A percentile compares a stretch with the other conserved stretches of the same genome.
phyloP scores from a whole-genome alignment of 2,888 invertebrate genomes.

The Glaucopsyche alexis region DNA sequence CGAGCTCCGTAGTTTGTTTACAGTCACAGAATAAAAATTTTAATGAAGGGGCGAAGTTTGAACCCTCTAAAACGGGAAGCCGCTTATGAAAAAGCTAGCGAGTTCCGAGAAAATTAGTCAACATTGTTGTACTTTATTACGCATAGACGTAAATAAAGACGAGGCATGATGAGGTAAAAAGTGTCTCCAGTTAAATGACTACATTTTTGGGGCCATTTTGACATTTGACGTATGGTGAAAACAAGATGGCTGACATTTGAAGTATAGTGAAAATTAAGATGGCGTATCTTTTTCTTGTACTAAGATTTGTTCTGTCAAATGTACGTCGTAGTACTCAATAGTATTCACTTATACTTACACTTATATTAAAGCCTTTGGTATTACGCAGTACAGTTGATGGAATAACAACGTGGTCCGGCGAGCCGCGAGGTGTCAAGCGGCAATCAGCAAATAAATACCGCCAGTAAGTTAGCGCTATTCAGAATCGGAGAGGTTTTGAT shows the following conservation, averaged over 20 bases:
- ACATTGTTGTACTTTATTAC: slow-evolving; percentile 65
- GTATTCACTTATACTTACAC: too few relatives aligned
- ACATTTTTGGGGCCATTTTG: too few relatives aligned
- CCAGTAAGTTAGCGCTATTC: slow-evolving; percentile 77
- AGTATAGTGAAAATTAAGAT: too few relatives aligned
- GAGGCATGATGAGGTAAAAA: too few relatives aligned
- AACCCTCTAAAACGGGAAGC: slow-evolving; percentile 48
- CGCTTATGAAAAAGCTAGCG: slow-evolving; percentile 35
- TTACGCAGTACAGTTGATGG: slow-evolving; percentile 63
- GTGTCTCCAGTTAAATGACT: too few relatives aligned
- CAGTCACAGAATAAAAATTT: slow-evolving; percentile 32
- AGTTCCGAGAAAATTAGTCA: slow-evolving; percentile 62
- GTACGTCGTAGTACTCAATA: too few relatives aligned
- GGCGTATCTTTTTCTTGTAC: too few relatives aligned
- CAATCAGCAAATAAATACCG: slow-evolving; percentile 76
- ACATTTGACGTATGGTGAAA: too few relatives aligned
- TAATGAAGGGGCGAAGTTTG: slow-evolving; percentile 36
- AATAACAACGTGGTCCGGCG: slow-evolving; percentile 69
- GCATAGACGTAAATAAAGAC: too few relatives aligned
- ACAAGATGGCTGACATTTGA: too few relatives aligned
- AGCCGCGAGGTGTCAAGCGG: slow-evolving; percentile 69
- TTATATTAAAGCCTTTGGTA: too few relatives aligned
- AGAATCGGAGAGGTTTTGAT: slow-evolving; percentile 73
- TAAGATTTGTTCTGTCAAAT: too few relatives aligned
- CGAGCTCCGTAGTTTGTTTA: slow-evolving; percentile 35